Base-by-base conservation (phyloP, 2,113 vertebrate species). In the Coryphaenoides rupestris region DNA sequence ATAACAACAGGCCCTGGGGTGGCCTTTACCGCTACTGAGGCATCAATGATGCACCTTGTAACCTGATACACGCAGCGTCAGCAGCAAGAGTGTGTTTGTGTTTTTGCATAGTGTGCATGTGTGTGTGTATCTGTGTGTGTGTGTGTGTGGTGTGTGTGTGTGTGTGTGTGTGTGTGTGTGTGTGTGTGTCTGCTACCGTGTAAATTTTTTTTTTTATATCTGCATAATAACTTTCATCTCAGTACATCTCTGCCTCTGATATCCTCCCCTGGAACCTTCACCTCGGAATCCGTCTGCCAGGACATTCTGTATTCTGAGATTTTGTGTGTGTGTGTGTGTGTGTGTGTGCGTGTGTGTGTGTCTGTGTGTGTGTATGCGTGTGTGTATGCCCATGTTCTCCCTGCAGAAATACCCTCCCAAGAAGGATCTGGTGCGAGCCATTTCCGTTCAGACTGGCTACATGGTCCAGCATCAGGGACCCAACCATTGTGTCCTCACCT, bases 391-490 rank as follows among this genome's bases (percentile, higher is more conserved):
- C n/a, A n/a, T 70, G 3, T 65, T 54, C 60, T 71, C 66, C 57
- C 61, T 58, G 57, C 86, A 98, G 96, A 98, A 97, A 90, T 95
- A 93, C 63, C 96, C 96, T 0, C 94, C 95, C 2, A 92, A 93
- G 86, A 98, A 96, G 87, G 94, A 96, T 76, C 82, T 95, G 88
- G 95, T 98, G 62, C 80, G 96, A 47, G 96, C 96, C 0, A 93
- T 98, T 62, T 98, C 96, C 79, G 91, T 96, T 79, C 94, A 95
- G 89, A 98, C 96, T 0, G 96, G 96, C 57, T 98, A 98, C 88
- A 84, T 97, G 84, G 88, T 98, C 21, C 92, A 96, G 85, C 92
- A 88, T 47, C 93, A 90, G 1, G 92, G 94, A 10, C 85, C 91
- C 69, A 92, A 82, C 73, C 88, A 84, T 84, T 98, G 94, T 69